Evolutionary conservation across 2,113 vertebrate species (phyloP).

Genomic region (Corythornis vintsioides): DNA sequence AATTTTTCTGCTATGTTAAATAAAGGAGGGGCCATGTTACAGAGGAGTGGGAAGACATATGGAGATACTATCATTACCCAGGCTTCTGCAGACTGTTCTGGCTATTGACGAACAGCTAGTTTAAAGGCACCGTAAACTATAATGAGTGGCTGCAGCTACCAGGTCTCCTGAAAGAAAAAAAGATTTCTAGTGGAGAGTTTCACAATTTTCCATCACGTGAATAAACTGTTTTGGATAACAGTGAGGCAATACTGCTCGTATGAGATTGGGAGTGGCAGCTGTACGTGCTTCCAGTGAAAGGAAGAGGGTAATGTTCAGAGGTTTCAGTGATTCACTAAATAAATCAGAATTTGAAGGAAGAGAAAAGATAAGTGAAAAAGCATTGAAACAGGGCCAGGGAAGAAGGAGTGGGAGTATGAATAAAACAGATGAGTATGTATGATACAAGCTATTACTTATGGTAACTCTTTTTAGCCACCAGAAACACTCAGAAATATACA

Average conservation of each 20-base stretch:
- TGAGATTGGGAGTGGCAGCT: background rate
- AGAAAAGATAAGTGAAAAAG: background rate
- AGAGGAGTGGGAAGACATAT: background rate
- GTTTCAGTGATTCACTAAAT: background rate
- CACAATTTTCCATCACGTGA: conserved; percentile 46
- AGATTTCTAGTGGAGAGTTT: background rate
- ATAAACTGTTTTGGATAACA: conserved; percentile 23
- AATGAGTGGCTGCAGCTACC: background rate
- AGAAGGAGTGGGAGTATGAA: background rate
- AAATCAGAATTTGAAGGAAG: conserved; percentile 32
- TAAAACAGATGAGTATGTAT: background rate
- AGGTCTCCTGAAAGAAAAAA: background rate
- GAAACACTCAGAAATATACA: background rate
- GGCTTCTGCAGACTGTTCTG: background rate
- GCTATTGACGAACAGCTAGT: background rate
- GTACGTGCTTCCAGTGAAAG: conserved; percentile 15
- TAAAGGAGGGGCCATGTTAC: background rate
- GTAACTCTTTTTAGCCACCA: background rate
- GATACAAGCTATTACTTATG: background rate
- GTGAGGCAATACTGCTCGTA: conserved; percentile 38
- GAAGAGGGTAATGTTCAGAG: background rate
- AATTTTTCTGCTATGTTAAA: background rate
- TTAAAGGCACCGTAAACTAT: background rate
- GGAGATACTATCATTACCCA: background rate
- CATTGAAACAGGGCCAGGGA: background rate